These are phyloP conservation scores for Odontophorus gujanensis DNA, from an alignment of 2,113 vertebrate species.

Conservation along the genomic window DNA sequence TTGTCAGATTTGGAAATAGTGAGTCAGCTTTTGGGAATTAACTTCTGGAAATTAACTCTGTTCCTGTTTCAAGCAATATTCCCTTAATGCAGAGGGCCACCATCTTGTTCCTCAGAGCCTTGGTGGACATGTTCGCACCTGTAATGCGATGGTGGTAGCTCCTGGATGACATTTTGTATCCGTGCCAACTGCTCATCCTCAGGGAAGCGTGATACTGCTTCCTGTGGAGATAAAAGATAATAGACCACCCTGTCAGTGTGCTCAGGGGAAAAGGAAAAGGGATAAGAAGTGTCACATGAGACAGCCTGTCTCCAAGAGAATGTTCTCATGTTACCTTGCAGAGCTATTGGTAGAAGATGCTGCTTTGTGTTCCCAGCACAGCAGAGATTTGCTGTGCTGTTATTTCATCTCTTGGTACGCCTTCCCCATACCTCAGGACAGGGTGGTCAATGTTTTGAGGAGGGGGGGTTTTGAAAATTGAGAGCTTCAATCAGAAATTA, in stretches of 20 bases:
- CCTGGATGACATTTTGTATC: slow-evolving; percentile 90
- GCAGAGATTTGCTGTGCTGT: neutral
- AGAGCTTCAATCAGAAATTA: neutral
- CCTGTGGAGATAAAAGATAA: slow-evolving; percentile 71
- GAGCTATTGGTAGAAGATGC: neutral
- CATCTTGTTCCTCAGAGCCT: neutral
- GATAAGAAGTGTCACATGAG: neutral
- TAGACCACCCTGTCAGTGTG: neutral
- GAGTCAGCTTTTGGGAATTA: neutral
- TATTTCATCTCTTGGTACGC: neutral
- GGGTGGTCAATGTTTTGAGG: neutral
- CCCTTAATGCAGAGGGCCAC: neutral
- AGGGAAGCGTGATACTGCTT: slow-evolving; percentile 83
- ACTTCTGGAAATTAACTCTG: neutral
- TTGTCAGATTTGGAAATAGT: neutral
- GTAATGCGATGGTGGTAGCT: slow-evolving; percentile 92
- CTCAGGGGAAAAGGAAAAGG: slow-evolving; percentile 24
- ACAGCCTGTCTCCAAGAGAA: neutral
- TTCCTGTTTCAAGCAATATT: neutral
- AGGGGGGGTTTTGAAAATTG: neutral
- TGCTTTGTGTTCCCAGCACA: neutral
- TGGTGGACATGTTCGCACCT: slow-evolving; percentile 77
- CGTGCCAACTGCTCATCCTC: slow-evolving; percentile 87
- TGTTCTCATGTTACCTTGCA: neutral
- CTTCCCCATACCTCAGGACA: neutral